Evolutionary conservation across 2,113 vertebrate species (phyloP).

Genomic region (Esox niger): DNA sequence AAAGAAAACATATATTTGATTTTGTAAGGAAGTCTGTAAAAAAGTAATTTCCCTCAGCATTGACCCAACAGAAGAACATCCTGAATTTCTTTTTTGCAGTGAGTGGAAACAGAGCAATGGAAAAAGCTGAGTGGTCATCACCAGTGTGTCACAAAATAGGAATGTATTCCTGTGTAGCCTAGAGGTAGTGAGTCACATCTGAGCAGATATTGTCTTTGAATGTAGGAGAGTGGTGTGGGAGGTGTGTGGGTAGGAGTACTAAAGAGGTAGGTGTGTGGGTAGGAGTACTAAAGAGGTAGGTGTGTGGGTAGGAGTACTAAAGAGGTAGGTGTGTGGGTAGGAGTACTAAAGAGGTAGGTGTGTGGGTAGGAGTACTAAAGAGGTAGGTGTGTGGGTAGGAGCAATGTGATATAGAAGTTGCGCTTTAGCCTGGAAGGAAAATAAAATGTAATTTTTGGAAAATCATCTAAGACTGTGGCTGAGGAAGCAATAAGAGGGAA

Average conservation of each 20-base stretch:
- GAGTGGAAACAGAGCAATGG: constrained; percentile 28
- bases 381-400: no score
- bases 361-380: no score
- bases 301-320: no score
- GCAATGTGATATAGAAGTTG: constrained; percentile 63
- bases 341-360: no score
- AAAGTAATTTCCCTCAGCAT: neutral
- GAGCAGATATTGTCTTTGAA: constrained; percentile 64
- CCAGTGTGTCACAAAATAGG: constrained; percentile 57
- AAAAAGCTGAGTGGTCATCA: constrained; percentile 45
- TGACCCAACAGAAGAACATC: neutral
- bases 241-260: constrained; percentile 63
- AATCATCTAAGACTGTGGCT: constrained; percentile 47
- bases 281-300: no score
- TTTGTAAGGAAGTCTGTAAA: constrained; percentile 27
- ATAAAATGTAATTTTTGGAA: constrained; percentile 55
- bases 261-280: no score
- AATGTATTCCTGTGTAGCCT: constrained; percentile 63
- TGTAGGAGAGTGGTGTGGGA: constrained; percentile 60
- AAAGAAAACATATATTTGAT: constrained; percentile 19
- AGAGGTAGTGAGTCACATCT: constrained; percentile 69
- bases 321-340: no score
- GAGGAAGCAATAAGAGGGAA: constrained; percentile 30
- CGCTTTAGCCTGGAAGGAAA: no score
- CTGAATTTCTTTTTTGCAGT: constrained; percentile 10